phyloP scores from a whole-genome alignment of 2,888 invertebrate species.

The Conops quadrifasciatus region DNA sequence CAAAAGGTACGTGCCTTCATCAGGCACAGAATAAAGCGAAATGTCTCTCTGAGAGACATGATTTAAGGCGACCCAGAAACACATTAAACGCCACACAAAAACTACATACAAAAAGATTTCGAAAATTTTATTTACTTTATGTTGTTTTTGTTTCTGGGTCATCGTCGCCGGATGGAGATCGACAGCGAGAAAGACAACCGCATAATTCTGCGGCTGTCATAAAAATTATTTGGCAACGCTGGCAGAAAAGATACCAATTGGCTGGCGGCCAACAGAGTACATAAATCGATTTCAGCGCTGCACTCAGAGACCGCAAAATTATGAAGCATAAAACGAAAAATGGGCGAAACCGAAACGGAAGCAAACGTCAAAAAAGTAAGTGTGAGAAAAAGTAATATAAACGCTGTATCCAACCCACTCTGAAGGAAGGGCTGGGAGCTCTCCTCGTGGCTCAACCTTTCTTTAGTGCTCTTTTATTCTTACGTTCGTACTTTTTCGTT shows the following conservation, averaged over 20 bases:
- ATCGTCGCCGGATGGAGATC: background rate
- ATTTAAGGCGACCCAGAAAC: background rate
- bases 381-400: background rate
- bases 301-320: background rate
- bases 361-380: background rate
- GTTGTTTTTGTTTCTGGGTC: background rate
- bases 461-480: background rate
- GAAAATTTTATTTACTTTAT: background rate
- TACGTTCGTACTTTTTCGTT: background rate
- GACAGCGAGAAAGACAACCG: background rate
- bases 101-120: background rate
- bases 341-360: background rate
- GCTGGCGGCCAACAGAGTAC: background rate
- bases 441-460: background rate
- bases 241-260: background rate
- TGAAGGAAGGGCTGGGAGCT: background rate
- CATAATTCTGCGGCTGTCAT: background rate
- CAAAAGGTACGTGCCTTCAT: too few species aligned
- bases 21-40: too few species aligned
- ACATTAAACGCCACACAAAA: background rate
- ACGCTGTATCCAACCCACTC: background rate
- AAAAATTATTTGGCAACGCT: background rate
- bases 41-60: background rate
- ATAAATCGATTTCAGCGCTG: background rate
- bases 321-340: background rate